These are phyloP conservation scores for Zonitis immaculata DNA, from an alignment of 2,888 invertebrate species.

Conservation along the genomic window DNA sequence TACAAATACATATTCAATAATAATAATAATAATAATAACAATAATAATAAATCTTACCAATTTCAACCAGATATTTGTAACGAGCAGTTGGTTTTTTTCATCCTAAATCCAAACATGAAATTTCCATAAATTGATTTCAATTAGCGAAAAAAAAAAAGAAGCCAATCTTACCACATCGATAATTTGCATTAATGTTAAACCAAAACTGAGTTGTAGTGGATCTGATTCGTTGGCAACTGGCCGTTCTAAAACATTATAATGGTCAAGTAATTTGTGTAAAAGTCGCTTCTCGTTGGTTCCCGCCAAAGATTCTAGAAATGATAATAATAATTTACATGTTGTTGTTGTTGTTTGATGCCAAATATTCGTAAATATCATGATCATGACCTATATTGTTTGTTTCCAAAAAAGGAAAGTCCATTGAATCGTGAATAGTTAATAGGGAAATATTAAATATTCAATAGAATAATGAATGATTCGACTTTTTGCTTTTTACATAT, in stretches of 20 bases:
- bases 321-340: no score
- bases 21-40: no score
- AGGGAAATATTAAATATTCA: no score
- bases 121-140: background rate
- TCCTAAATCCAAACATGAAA: no score
- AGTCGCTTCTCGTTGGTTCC: conserved; percentile 90
- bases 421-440: no score
- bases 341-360: no score
- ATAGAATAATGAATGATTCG: no score
- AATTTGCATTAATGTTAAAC: conserved; percentile 95
- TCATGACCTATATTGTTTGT: no score
- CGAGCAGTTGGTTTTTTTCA: conserved; percentile 95
- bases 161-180: conserved; percentile 82
- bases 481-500: no score
- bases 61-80: conserved; percentile 96
- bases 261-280: conserved; percentile 84
- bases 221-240: conserved; percentile 95
- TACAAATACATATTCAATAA: no score
- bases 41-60: conserved; percentile 69
- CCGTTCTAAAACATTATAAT: conserved; percentile 91
- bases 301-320: conserved; percentile 71
- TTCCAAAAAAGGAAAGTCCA: no score
- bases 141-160: background rate
- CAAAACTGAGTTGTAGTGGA: conserved; percentile 91
- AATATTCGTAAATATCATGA: no score